Conservation (phyloP, 2,888 invertebrate genomes). For the Macrosoma leucophasiata region DNA sequence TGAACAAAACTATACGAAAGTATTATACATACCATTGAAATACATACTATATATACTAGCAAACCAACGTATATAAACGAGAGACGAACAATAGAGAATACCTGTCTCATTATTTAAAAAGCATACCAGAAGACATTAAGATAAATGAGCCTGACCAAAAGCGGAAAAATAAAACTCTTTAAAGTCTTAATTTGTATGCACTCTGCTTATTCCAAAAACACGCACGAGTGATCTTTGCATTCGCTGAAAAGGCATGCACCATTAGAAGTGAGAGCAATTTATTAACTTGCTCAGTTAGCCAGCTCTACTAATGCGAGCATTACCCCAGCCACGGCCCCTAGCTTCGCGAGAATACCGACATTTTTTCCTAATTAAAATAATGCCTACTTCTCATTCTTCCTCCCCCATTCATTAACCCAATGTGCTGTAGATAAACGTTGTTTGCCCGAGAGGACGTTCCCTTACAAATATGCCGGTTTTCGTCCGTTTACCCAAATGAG, state of each 20-base stretch:
- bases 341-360: slow-evolving; percentile 42
- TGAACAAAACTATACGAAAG: too few relatives aligned
- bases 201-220: slow-evolving; percentile 13
- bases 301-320: slow-evolving; percentile 23
- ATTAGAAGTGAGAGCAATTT: slow-evolving; percentile 39
- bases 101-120: slow-evolving; percentile 14
- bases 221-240: slow-evolving; percentile 9
- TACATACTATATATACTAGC: too few relatives aligned
- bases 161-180: too few relatives aligned
- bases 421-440: slow-evolving; percentile 69
- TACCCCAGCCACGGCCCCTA: slow-evolving; percentile 27
- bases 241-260: slow-evolving; percentile 27
- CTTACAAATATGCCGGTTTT: slow-evolving; percentile 60
- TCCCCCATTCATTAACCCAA: slow-evolving; percentile 69
- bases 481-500: slow-evolving; percentile 51
- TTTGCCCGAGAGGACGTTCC: slow-evolving; percentile 55
- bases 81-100: too few relatives aligned
- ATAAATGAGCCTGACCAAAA: too few relatives aligned
- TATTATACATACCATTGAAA: too few relatives aligned
- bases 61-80: too few relatives aligned
- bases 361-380: slow-evolving; percentile 74
- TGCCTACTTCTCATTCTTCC: slow-evolving; percentile 62
- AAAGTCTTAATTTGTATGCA: too few relatives aligned
- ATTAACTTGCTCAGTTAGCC: slow-evolving; percentile 35
- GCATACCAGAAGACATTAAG: too few relatives aligned